Evolutionary conservation across 2,797 vertebrate genomes (phyloP), one percentile per base, ranked within the genome.

Genomic region (Sebastes itinus): DNA sequence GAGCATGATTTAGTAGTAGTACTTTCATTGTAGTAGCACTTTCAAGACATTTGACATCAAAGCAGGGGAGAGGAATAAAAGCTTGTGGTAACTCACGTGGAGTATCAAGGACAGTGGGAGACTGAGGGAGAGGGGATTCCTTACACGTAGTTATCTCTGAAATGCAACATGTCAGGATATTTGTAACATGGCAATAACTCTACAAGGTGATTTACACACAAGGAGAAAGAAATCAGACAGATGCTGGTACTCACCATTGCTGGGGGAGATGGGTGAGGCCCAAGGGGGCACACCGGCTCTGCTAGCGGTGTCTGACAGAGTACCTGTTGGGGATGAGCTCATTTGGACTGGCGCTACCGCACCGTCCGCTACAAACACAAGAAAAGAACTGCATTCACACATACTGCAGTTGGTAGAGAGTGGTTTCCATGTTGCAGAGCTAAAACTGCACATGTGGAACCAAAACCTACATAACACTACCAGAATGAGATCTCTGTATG

Each of bases 221-320:
- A 3, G 0, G 27, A 67, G 6, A 35, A 52, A 72, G 23, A 23
- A 49, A 25, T 30, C 12, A 60, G 25, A 68, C 2, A 14, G 32
- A 72, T 18, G 7, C n/a, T 18, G 6, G 64, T 65, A 23, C 86
- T 80, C 68, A 96, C 95, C 93, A 75, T 52, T 85, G 23, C 7
- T 84, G 20, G 89, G 87, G 7, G 91, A 91, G 49, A 54, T 2
- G 5, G 88, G 80, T 11, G 79, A 84, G 27, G 46, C 52, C n/a
- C 69, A 69, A 12, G 54, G 6, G 2, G 83, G 75, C 64, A 83
- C 68, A 46, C 16, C 3, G 27, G 80, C 80, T 89, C 69, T 89
- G 82, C 89, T 93, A 5, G 89, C 83, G 0, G 79, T 78, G 71
- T 95, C 95, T 16, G 95, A 95, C 70, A 87, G 80, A 32, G 95